Percentiles rank a stretch among this genome's conserved stretches.
Conservation (phyloP, 2,797 vertebrate species). For the Apodemus agrarius region DNA sequence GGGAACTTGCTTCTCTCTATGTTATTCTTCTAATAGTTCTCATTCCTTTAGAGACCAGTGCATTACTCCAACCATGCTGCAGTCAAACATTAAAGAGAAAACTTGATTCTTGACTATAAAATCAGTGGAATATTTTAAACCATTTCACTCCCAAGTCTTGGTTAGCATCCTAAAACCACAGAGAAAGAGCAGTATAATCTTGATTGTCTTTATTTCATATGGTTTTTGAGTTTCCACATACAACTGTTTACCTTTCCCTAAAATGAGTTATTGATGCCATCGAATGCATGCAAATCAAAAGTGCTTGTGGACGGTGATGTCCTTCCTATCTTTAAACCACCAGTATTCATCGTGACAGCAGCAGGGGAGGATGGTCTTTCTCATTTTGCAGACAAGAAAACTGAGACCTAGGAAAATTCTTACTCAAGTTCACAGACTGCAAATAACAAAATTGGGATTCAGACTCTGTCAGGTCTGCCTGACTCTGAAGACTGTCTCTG, state of each 20-base stretch:
- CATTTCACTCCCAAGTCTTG: not conserved
- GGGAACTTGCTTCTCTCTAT: not conserved
- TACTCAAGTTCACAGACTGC: not conserved
- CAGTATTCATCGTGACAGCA: not conserved
- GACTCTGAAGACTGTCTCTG: not conserved
- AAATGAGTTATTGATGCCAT: constrained; percentile 1
- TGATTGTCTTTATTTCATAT: not conserved
- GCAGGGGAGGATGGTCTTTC: not conserved
- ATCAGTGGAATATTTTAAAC: not conserved
- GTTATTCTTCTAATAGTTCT: constrained; percentile 19
- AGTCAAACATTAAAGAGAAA: constrained; percentile 7
- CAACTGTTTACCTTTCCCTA: not conserved
- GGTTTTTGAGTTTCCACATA: not conserved
- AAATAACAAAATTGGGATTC: not conserved
- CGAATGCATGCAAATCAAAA: not conserved
- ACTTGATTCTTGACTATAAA: constrained; percentile 34
- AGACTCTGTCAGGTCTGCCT: not conserved
- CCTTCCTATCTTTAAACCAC: not conserved
- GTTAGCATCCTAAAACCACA: constrained; percentile 7
- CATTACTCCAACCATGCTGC: not conserved
- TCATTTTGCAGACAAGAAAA: constrained; percentile 18
- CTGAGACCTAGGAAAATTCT: not conserved
- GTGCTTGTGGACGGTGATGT: not conserved
- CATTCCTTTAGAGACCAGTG: not conserved
- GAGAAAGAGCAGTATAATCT: not conserved